Evolutionary conservation across 1,140 invertebrate species (phyloP), one percentile per base, ranked within the genome.

Genomic region (Diorhabda carinulata): DNA sequence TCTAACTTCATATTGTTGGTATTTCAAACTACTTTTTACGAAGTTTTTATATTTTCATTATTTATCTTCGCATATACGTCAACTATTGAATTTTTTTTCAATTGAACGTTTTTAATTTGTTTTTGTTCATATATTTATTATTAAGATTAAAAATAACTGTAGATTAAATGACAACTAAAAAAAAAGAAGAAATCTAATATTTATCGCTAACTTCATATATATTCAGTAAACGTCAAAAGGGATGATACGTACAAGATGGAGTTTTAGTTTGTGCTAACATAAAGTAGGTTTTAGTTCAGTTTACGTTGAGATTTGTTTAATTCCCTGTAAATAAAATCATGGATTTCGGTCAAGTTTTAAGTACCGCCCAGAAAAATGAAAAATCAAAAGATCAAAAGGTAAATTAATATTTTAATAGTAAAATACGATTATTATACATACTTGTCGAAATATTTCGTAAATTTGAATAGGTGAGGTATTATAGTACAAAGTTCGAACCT

Each of bases 401-500:
- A 61, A 64, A 56, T 60, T 47, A 4, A 64, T 61, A 61, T 67
- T 67, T 70, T 61, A 57, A 45, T 47, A 41, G 3, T 62, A 3
- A 8, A 25, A n/a, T n/a, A 25, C 25, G n/a, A 74, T 45, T 43
- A 71, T 64, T 42, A 4, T 6, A 69, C 9, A 44, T 9, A 43
- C 44, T n/a, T 43, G 4, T 25, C 43, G 10, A 8, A 5, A 25
- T 25, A 10, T 25, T 25, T 43, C 2, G n/a, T 63, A 63, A 57
- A 68, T 57, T 72, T 9, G 62, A 62, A 69, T 76, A 72, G 61
- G 64, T 82, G 8, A 84, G 85, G 66, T 92, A 86, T 76, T 93
- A 93, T 74, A 88, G 86, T 74, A 91, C 91, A 0, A 89, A 89
- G 73, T 92, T 92, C 79, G 84, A 89, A 59, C 89, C 92, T n/a